Conservation (phyloP, 2,888 invertebrate species). For the Mylabris sibirica region DNA sequence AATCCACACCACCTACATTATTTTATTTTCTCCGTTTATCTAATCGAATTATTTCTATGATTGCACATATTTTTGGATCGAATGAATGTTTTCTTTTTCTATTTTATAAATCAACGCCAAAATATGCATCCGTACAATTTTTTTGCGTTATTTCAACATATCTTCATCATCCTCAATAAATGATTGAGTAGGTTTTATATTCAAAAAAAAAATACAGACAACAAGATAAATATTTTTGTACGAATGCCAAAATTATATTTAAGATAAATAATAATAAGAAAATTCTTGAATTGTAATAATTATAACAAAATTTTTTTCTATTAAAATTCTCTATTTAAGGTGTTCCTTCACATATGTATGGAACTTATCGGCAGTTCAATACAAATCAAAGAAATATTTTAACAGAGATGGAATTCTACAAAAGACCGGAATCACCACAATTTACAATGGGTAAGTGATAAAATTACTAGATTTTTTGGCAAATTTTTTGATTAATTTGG, state of each 20-base stretch:
- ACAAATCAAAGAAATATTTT: slow-evolving; percentile 50
- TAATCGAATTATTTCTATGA: not conserved
- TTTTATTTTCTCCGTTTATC: not conserved
- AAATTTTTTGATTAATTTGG: not conserved
- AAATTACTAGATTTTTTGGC: slow-evolving; percentile 39
- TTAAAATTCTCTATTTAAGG: slow-evolving; percentile 49
- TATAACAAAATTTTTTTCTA: not conserved
- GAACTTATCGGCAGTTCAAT: slow-evolving; percentile 61
- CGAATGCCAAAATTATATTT: not conserved
- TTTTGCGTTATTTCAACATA: not conserved
- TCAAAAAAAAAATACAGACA: not conserved
- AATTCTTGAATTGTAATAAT: slow-evolving; percentile 6
- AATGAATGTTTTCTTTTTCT: not conserved
- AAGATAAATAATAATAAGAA: not conserved
- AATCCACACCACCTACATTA: not conserved
- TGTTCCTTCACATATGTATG: slow-evolving; percentile 62
- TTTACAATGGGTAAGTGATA: slow-evolving; percentile 54
- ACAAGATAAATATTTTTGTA: slow-evolving; percentile 3
- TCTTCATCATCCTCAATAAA: not conserved
- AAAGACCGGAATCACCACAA: slow-evolving; percentile 50
- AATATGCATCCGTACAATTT: not conserved
- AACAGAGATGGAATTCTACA: slow-evolving; percentile 52
- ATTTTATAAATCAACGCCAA: not conserved
- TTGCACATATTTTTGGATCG: slow-evolving; percentile 5
- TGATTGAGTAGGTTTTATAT: not conserved